phyloP scores from a whole-genome alignment of 1,140 invertebrate genomes.

The Aphelenchoides avenae region DNA sequence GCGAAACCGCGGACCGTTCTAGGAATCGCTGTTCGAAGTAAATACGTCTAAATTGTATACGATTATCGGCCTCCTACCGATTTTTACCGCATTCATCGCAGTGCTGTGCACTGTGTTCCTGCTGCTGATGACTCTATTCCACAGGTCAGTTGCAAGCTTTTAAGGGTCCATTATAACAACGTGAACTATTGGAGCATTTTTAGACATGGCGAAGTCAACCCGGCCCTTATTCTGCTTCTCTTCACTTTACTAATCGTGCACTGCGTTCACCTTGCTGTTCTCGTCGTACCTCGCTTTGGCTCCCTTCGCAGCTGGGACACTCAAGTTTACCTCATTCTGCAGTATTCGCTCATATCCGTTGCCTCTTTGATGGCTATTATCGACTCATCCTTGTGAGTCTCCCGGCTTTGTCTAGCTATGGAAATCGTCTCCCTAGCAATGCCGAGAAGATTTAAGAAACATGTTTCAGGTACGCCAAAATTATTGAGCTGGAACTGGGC shows the following conservation, averaged over 20 bases:
- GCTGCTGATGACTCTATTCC: slow-evolving; percentile 24
- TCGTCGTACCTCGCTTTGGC: slow-evolving; percentile 18
- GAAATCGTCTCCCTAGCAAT: too few species aligned
- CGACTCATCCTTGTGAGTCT: slow-evolving; percentile 12
- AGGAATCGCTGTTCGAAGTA: slow-evolving; percentile 36
- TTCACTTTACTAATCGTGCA: slow-evolving; percentile 20
- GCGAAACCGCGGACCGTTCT: slow-evolving; percentile 1
- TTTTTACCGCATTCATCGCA: slow-evolving; percentile 18
- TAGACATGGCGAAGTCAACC: slow-evolving; percentile 4
- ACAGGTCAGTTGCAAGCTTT: slow-evolving; percentile 13
- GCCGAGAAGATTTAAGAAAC: too few species aligned
- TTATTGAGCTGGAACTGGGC: slow-evolving; percentile 21
- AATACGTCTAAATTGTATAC: not conserved
- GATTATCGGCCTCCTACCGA: slow-evolving; percentile 21
- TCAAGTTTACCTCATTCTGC: slow-evolving; percentile 11
- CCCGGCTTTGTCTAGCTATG: too few species aligned
- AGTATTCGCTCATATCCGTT: slow-evolving; percentile 6
- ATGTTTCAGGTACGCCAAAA: too few species aligned
- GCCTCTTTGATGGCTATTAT: slow-evolving; percentile 6
- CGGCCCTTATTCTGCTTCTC: slow-evolving; percentile 18
- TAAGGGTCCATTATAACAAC: not conserved
- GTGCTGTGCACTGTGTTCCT: slow-evolving; percentile 27
- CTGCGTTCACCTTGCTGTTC: slow-evolving; percentile 12
- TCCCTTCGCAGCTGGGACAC: slow-evolving; percentile 3
- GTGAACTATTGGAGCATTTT: slow-evolving; percentile 2